Evolutionary conservation across 2,888 invertebrate genomes (phyloP), one percentile per base, ranked within the genome.

Genomic region (Dynastes tityus): DNA sequence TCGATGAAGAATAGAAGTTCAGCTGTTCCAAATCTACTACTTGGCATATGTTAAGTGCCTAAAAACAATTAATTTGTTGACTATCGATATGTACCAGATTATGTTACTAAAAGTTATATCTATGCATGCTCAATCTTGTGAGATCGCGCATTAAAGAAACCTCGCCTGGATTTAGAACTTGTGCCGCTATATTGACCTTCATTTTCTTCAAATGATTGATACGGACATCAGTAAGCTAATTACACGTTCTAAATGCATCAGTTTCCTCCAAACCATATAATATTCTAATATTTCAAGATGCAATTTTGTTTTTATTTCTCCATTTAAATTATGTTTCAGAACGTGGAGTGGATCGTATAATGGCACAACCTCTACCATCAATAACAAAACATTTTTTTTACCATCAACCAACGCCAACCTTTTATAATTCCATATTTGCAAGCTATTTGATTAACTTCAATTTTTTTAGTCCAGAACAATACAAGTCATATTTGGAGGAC

Each of bases 361-460:
- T 16, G 16, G 16, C 16, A 16, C 16, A 16, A 16, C 16, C 16
- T 16, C 16, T 16, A 16, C 16, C 16, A 16, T 16, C 16, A 16
- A 16, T 16, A 16, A 16, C 16, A 16, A 16, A 16, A 16, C 16
- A 16, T 16, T 16, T 16, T 16, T 16, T 16, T 16, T 16, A 16
- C 16, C 16, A 16, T 16, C 16, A 16, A 16, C 16, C 16, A 16
- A 16, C 16, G 16, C 16, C 16, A 16, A 16, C 16, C 16, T 45
- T 45, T 70, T 45, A 70, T 40, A 27, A 70, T 22, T 49, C 40
- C 2, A 45, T 70, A 13, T n/a, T 22, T 45, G 45, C 45, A 45
- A 45, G 45, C 45, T 45, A 45, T 45, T 45, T 45, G 45, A 8
- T 45, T 8, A 45, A 45, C 45, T 16, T 16, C 16, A 16, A 16